Evolutionary conservation across 1,140 invertebrate species (phyloP), one percentile per base, ranked within the genome.

Genomic region (Phortica variegata): DNA sequence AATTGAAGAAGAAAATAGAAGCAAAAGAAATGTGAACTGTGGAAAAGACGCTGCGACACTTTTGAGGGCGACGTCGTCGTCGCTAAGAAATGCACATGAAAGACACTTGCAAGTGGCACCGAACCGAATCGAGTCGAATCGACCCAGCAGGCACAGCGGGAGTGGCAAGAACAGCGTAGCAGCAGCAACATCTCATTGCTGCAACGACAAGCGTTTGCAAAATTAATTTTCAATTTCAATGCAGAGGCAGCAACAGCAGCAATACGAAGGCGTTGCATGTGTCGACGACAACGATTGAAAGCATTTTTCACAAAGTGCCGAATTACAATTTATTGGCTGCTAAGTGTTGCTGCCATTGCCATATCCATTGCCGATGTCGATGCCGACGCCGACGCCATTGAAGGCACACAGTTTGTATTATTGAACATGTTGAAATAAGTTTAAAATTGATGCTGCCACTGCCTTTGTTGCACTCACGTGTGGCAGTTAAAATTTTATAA

Each of bases 321-420:
- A 63, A 68, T 68, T 68, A 68, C 63, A 68, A 68, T 68, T 68
- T 68, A 68, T 68, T 68, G 63, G 63, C 63, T 65, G 63, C 57
- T 68, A 69, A 68, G 63, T 68, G 63, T 40, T 44, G 49, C 56
- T 58, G 23, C 32, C 56, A 38, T 20, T 38, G 43, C 47, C 60
- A 52, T 62, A 53, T 37, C 59, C 7, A 49, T 68, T 36, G 52
- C 37, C 26, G 26, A 6, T 6, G 26, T 29, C 26, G 26, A 6
- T 7, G 26, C 12, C 26, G 26, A 29, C 26, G 26, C 12, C 12
- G 26, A 29, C 26, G 26, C 26, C 26, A 7, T 29, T 29, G 26
- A 29, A 6, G 6, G 26, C 26, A 12, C 26, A 29, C n/a, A n/a
- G n/a, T n/a, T n/a, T n/a, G n/a, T n/a, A n/a, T n/a, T n/a, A n/a